These are phyloP conservation scores for Halocynthia aurantium DNA, from an alignment of 23 tunicate species.

Conservation along the genomic window DNA sequence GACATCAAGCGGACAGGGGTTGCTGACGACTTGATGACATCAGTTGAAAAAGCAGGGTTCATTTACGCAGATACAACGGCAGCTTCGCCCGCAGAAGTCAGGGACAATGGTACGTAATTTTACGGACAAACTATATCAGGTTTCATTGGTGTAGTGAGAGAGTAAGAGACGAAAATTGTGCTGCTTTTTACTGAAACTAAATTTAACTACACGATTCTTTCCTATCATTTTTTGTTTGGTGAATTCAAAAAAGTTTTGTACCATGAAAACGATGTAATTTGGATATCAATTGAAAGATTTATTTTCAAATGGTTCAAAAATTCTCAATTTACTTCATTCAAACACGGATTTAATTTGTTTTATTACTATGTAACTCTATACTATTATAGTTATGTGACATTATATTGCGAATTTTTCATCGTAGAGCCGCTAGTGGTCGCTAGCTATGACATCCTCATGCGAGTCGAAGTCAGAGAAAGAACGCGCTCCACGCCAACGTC, in stretches of 20 bases:
- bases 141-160: no score
- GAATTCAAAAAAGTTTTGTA: no score
- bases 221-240: no score
- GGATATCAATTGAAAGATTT: no score
- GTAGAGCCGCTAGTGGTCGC: slow-evolving; percentile 3
- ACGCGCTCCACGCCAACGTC: background rate
- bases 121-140: no score
- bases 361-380: background rate
- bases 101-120: slow-evolving; percentile 3
- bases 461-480: slow-evolving; percentile 12
- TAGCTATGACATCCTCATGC: background rate
- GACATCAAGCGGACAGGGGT: background rate
- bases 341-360: no score
- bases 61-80: slow-evolving; percentile 20
- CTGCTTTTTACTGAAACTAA: no score
- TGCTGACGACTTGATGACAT: slow-evolving; percentile 27
- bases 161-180: no score
- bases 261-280: no score
- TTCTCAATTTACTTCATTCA: no score
- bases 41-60: slow-evolving; percentile 54
- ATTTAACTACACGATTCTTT: no score
- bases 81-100: background rate
- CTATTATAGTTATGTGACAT: background rate
- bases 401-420: background rate
- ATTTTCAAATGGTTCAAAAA: no score